These are phyloP conservation scores for Boloria selene DNA, from an alignment of 2,888 invertebrate genomes.

Conservation along the genomic window DNA sequence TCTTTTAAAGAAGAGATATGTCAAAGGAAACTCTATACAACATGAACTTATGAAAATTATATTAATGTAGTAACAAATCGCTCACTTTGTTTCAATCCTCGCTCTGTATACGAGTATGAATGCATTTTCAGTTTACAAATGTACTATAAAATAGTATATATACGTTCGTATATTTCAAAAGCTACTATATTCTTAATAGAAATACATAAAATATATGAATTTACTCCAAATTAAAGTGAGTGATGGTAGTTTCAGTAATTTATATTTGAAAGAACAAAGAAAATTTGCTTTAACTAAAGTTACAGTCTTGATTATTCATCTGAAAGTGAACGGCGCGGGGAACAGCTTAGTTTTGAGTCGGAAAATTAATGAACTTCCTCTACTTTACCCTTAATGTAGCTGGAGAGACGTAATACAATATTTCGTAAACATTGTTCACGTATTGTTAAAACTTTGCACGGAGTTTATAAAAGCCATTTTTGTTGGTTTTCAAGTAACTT, in stretches of 20 bases:
- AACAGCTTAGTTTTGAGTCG: conserved; percentile 37
- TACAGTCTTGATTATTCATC: conserved; percentile 40
- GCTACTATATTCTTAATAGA: neutral
- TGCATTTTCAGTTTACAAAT: neutral
- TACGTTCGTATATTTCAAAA: neutral
- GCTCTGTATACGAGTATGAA: neutral
- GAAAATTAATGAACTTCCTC: conserved; percentile 41
- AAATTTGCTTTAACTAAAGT: conserved; percentile 38
- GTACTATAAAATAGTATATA: neutral
- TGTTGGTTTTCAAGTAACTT: conserved; percentile 38
- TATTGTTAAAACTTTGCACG: conserved; percentile 31
- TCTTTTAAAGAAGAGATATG: conserved; percentile 5
- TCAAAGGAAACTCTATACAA: neutral
- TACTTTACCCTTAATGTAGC: conserved; percentile 35
- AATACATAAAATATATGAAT: neutral
- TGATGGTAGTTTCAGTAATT: conserved; percentile 2
- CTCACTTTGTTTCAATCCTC: neutral
- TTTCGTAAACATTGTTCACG: conserved; percentile 33
- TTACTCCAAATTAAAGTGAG: neutral
- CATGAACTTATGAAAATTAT: neutral
- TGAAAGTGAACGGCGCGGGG: conserved; percentile 36
- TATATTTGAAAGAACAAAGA: conserved; percentile 30
- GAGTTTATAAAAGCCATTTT: conserved; percentile 33
- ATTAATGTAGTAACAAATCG: neutral
- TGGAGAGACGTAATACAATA: conserved; percentile 32